phyloP scores from a whole-genome alignment of 1,140 invertebrate genomes.

The Drosophila saltans region DNA sequence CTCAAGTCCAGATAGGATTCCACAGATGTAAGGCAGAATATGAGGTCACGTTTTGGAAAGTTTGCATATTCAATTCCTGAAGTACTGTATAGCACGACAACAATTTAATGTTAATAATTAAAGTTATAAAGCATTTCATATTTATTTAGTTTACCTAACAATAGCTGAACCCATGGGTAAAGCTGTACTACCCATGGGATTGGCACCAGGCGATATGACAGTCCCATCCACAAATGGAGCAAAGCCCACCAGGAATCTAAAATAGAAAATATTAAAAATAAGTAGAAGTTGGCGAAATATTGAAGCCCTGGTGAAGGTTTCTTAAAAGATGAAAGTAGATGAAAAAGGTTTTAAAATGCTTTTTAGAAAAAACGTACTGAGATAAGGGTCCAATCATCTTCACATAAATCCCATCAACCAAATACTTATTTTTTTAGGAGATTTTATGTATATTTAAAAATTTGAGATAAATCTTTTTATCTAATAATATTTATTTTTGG shows the following conservation, averaged over 20 bases:
- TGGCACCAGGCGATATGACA: constrained; percentile 86
- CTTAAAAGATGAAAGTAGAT: too few relatives aligned
- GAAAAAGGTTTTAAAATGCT: too few relatives aligned
- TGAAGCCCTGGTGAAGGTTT: too few relatives aligned
- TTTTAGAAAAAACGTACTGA: too few relatives aligned
- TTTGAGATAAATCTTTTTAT: too few relatives aligned
- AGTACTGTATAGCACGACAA: constrained; percentile 83
- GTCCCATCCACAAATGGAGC: constrained; percentile 95
- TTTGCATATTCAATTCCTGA: constrained; percentile 91
- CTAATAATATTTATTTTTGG: too few relatives aligned
- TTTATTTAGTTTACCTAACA: constrained; percentile 64
- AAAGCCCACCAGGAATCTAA: constrained; percentile 91
- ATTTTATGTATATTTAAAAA: too few relatives aligned
- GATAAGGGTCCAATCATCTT: too few relatives aligned
- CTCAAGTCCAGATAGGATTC: constrained; percentile 91
- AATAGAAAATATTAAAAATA: background rate
- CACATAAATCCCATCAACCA: too few relatives aligned
- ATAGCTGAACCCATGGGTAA: constrained; percentile 82
- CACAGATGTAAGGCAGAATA: constrained; percentile 90
- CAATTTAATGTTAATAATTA: constrained; percentile 39
- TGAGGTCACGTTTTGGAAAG: constrained; percentile 90
- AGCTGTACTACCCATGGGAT: constrained; percentile 69
- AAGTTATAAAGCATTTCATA: background rate
- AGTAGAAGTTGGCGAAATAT: too few relatives aligned
- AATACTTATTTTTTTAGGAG: too few relatives aligned